Evolutionary conservation across 2,888 invertebrate species (phyloP).

Genomic region (Pandemis corylana): DNA sequence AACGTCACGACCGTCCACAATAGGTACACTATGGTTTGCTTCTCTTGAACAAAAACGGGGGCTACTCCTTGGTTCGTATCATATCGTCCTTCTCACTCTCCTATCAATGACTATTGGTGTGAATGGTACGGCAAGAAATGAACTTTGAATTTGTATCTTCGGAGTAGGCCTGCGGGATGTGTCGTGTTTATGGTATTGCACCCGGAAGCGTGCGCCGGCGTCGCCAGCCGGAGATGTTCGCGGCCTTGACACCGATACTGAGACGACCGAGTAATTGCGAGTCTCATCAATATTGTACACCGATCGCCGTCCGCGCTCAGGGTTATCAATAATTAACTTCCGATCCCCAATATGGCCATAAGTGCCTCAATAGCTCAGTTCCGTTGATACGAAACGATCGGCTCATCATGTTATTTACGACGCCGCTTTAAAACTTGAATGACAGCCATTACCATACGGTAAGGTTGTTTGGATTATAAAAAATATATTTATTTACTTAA

Average conservation of each 20-base stretch:
- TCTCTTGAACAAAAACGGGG: slow-evolving; percentile 40
- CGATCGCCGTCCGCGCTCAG: slow-evolving; percentile 62
- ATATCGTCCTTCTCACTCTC: too few relatives aligned
- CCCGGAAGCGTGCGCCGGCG: slow-evolving; percentile 64
- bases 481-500: background rate
- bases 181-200: slow-evolving; percentile 52
- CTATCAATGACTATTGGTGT: too few relatives aligned
- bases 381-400: slow-evolving; percentile 32
- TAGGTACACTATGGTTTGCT: background rate
- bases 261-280: slow-evolving; percentile 37
- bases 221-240: slow-evolving; percentile 48
- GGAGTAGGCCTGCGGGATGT: slow-evolving; percentile 43
- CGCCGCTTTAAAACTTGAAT: slow-evolving; percentile 19
- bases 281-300: slow-evolving; percentile 32
- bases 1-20: slow-evolving; percentile 23
- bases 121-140: too few relatives aligned
- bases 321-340: slow-evolving; percentile 69
- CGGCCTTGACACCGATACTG: slow-evolving; percentile 70
- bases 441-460: slow-evolving; percentile 12
- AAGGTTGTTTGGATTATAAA: slow-evolving; percentile 20
- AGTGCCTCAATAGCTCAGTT: slow-evolving; percentile 41
- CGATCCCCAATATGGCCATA: slow-evolving; percentile 58
- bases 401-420: slow-evolving; percentile 25
- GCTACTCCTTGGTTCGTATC: too few relatives aligned
- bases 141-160: too few relatives aligned